phyloP scores from a whole-genome alignment of 2,888 invertebrate genomes.

The Andricus quercusramuli region DNA sequence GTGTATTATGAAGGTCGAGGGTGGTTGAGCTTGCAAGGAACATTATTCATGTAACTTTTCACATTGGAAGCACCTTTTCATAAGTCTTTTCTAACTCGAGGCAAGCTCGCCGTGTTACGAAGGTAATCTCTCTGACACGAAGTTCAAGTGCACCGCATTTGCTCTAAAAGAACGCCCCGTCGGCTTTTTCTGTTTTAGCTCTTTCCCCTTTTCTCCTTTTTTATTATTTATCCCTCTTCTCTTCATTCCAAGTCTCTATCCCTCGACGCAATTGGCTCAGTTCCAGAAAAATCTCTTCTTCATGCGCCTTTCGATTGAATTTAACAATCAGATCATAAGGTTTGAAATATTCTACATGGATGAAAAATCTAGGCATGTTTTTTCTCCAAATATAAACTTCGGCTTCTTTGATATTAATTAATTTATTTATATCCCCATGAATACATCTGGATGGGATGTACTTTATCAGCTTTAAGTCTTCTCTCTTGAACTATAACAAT shows the following conservation, averaged over 20 bases:
- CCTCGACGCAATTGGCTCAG: constrained; percentile 7
- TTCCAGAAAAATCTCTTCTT: constrained; percentile 32
- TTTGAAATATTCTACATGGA: not conserved
- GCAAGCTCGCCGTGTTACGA: constrained; percentile 18
- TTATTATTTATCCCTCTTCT: constrained; percentile 19
- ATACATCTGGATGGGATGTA: too few species aligned
- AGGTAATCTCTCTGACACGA: constrained; percentile 34
- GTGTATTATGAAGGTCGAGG: constrained; percentile 14
- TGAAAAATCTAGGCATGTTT: not conserved
- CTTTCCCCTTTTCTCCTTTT: not conserved
- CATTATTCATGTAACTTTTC: constrained; percentile 38
- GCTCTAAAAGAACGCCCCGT: constrained; percentile 2
- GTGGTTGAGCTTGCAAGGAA: constrained; percentile 8
- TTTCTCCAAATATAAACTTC: too few species aligned
- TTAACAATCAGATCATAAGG: constrained; percentile 25
- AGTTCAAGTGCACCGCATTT: constrained; percentile 28
- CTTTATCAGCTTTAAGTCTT: too few species aligned
- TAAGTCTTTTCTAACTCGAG: constrained; percentile 25
- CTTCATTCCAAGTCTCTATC: constrained; percentile 22
- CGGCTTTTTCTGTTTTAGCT: constrained; percentile 5
- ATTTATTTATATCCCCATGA: too few species aligned
- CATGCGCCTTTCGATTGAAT: constrained; percentile 7
- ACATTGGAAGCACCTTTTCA: constrained; percentile 22
- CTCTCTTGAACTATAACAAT: too few species aligned
- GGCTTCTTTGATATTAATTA: too few species aligned